phyloP scores from a whole-genome alignment of 2,888 invertebrate genomes.

The Spodoptera picta region DNA sequence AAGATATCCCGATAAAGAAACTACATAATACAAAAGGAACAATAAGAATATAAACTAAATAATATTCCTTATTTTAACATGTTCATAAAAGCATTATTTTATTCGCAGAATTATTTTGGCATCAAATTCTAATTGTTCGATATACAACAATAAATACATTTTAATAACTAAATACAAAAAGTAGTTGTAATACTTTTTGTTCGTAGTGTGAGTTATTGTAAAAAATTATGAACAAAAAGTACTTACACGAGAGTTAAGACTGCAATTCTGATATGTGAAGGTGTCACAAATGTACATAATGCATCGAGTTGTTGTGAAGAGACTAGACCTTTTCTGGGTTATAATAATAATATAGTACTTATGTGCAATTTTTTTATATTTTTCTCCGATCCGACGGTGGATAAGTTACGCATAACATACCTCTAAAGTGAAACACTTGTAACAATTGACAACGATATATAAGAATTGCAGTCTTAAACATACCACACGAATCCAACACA shows the following conservation, averaged over 20 bases:
- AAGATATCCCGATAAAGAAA: slow-evolving; percentile 24
- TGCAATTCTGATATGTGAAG: slow-evolving; percentile 46
- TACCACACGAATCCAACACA: slow-evolving; percentile 79
- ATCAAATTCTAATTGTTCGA: slow-evolving; percentile 68
- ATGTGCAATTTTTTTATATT: background rate
- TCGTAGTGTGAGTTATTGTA: slow-evolving; percentile 27
- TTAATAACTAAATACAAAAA: slow-evolving; percentile 45
- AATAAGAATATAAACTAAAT: slow-evolving; percentile 32
- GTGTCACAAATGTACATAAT: background rate
- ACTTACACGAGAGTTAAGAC: slow-evolving; percentile 39
- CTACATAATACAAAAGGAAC: slow-evolving; percentile 51
- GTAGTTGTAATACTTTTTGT: slow-evolving; percentile 39
- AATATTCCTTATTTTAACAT: slow-evolving; percentile 33
- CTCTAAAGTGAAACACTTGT: background rate
- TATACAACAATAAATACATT: slow-evolving; percentile 67
- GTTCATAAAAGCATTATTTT: slow-evolving; percentile 43
- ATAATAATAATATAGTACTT: too few species aligned
- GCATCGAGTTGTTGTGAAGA: too few species aligned
- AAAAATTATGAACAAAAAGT: slow-evolving; percentile 48
- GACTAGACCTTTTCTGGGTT: slow-evolving; percentile 31
- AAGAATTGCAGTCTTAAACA: slow-evolving; percentile 62
- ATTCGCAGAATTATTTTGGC: slow-evolving; percentile 73
- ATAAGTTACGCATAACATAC: background rate
- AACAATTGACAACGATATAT: background rate
- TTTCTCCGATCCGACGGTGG: background rate